Base-by-base conservation (phyloP, 2,113 vertebrate species). In the Irena cyanogastra region DNA sequence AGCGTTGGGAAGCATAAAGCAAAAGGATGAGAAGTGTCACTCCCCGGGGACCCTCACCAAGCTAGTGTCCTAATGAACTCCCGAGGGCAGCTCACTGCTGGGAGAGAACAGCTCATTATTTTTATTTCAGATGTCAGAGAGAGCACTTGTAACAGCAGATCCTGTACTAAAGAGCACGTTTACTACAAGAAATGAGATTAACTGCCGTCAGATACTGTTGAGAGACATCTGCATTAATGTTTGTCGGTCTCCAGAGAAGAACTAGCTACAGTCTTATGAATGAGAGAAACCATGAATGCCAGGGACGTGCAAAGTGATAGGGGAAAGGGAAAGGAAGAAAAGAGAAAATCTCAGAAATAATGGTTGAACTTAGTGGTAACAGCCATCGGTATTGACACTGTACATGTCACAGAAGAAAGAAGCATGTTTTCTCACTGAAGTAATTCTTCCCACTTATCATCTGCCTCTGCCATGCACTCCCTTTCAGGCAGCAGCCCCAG, bases 61-160 rank as follows among this genome's bases (percentile, higher is more conserved):
- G 21, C 37, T 44, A 45, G 61, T 86, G 83, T 82, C 92, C 83
- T 96, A 93, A 79, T 81, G 90, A 97, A 86, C 60, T 78, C 83
- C 85, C 0, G 0, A 70, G 60, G 88, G 88, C 87, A 89, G 66
- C 76, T 93, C 19, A 11, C 53, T 47, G 54, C 88, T 87, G 47
- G 33, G 52, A 90, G 68, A 70, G 16, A 93, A 31, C 30, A 85
- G 82, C 92, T 95, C 85, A 39, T 89, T 95, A 91, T 83, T 94
- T 95, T 92, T 68, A 71, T 92, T 61, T 90, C 60, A 42, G 11
- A 45, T 68, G 64, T 81, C 90, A 82, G 79, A 83, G 57, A 87
- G 56, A 37, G 26, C 16, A 9, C 64, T 94, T 68, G 2, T 23
- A 90, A 52, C 47, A 81, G 81, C n/a, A 80, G 84, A 87, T 72